Evolutionary conservation across 2,888 invertebrate species (phyloP), one percentile per base, ranked within the genome.

Genomic region (Tetragonisca angustula): DNA sequence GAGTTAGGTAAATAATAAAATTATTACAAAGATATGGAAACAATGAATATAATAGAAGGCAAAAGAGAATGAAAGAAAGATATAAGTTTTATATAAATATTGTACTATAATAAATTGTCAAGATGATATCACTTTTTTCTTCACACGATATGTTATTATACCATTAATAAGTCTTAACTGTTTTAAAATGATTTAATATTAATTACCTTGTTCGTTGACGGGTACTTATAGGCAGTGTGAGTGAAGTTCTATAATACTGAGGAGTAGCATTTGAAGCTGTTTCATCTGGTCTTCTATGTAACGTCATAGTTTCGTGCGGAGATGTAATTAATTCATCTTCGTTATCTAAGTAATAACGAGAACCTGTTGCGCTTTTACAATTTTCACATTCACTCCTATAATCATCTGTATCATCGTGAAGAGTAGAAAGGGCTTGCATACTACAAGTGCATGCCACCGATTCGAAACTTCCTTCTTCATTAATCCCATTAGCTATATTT

Each of bases 381-480:
- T 97, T 97, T 94, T 97, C 97, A 94, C 97, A 97, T 95, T 97
- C 97, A 94, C 97, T 97, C 89, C 97, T 96, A 93, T 97, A 97
- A 94, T 97, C 97, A 92, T 97, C 97, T 71, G 96, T 95, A 76
- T 96, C 96, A 86, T 95, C 95, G 87, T 94, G 94, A 73, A 93
- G 87, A 69, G 94, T 94, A 79, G 93, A 94, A 83, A 93, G 94
- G 94, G 87, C 94, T 88, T 94, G 94, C 90, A 93, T 92, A 70
- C 93, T 94, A 76, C 94, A 94, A 24, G 93, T 93, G 77, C 94
- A 94, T 43, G 94, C 91, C 13, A 93, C 94, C 36, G 94, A 94
- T 77, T 94, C 94, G 79, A 94, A 94, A 73, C 94, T 94, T 76
- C 94, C 94, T 50, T 94, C 93, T 79, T 94, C 94, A 78, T 94